Base-by-base conservation (phyloP, 2,888 invertebrate genomes). In the Caenorhabditis sp. region DNA sequence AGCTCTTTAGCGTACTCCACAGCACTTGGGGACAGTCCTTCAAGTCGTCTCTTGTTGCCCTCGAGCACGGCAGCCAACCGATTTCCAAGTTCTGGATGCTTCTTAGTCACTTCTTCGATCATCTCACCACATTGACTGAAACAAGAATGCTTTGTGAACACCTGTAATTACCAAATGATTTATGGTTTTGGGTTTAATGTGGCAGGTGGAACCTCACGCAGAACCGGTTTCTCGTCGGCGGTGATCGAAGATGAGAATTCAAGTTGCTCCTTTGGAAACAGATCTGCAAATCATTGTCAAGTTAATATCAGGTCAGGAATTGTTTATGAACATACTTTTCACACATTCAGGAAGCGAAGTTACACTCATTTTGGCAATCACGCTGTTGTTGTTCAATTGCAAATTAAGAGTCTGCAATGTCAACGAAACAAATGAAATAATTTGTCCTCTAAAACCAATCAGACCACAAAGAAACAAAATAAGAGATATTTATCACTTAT, bases 231-330 rank as follows among this genome's bases (percentile, higher is more conserved):
- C 44, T 85, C 85, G 8, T 82, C 83, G n/a, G 56, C 64, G 9
- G 85, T 83, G 50, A 85, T 84, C 24, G 68, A 61, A 11, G 74
- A 69, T 9, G 83, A 82, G 62, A 83, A 85, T 28, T 85, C 85
- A 18, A 85, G 53, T 58, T 85, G 81, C 69, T 85, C 85, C 50
- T 72, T 85, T 61, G 85, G 85, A 74, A 85, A 83, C 51, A 85
- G 62, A 20, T 60, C 85, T 85, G 72, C 56, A 85, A 77, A 32
- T 32, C 32, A 9, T 32, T 6, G 5, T 32, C n/a, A n/a, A 15
- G 51, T 24, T 8, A 50, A 18, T 58, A 35, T 32, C 13, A 6
- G 15, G 3, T 26, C 26, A 26, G 26, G 22, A n/a, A 22, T 6
- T 5, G n/a, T 24, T 22, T 47, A 11, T 9, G 47, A 26, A 50